A percentile compares a stretch with the other conserved stretches of the same genome.
These are phyloP conservation scores for Bryconaethiops microstoma DNA, from an alignment of 2,797 vertebrate genomes.

Conservation along the genomic window DNA sequence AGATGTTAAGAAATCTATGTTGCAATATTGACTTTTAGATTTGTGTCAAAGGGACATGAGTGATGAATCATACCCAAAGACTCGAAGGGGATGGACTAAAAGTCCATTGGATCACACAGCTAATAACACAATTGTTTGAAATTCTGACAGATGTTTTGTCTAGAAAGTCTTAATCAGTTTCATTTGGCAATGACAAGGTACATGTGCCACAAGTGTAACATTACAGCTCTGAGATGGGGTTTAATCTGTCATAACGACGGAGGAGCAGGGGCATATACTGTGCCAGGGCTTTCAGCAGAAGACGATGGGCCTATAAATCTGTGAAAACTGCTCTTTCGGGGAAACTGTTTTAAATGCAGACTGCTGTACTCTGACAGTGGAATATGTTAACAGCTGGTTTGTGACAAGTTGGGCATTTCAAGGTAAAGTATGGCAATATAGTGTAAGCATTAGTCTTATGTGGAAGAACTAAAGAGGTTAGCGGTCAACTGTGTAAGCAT, in stretches of 20 bases:
- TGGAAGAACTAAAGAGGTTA: constrained; percentile 12
- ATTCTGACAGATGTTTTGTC: not conserved
- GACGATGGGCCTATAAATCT: constrained; percentile 41
- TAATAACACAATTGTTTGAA: not conserved
- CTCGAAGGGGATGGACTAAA: not conserved
- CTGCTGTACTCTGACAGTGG: not conserved
- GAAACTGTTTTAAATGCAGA: constrained; percentile 44
- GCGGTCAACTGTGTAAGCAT: not conserved
- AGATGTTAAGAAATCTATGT: not conserved
- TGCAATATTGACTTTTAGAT: constrained; percentile 29
- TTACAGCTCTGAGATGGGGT: constrained; percentile 35
- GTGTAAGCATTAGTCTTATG: not conserved
- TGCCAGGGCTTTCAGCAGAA: constrained; percentile 42
- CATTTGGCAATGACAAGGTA: constrained; percentile 15
- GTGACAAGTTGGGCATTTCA: not conserved
- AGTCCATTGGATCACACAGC: not conserved
- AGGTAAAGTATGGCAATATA: constrained; percentile 2
- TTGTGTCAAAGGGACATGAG: constrained; percentile 3
- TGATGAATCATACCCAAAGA: not conserved
- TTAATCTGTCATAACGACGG: constrained; percentile 41
- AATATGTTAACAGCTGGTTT: constrained; percentile 8
- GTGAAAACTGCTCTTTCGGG: constrained; percentile 12
- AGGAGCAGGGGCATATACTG: constrained; percentile 36
- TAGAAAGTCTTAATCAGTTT: constrained; percentile 3
- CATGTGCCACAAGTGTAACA: constrained; percentile 37